These are phyloP conservation scores for Leptodactylus fallax DNA, from an alignment of 2,797 vertebrate genomes.

Conservation along the genomic window DNA sequence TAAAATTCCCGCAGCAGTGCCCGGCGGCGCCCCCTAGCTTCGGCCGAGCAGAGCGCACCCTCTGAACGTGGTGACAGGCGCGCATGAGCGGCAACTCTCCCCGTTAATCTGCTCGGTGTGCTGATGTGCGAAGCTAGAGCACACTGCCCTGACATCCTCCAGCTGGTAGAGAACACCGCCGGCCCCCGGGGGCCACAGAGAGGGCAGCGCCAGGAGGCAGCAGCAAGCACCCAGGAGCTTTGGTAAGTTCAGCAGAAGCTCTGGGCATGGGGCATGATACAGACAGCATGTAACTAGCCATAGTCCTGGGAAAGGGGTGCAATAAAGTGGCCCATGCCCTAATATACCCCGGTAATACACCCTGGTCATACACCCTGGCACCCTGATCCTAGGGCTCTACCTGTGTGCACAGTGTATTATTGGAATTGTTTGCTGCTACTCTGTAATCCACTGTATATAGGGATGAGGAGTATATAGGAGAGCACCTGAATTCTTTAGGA, in stretches of 20 bases:
- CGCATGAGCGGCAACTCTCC: conserved; percentile 34
- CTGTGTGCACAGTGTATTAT: background rate
- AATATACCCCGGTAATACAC: too few relatives aligned
- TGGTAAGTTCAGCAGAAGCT: conserved; percentile 16
- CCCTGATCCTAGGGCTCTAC: background rate
- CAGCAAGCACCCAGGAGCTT: background rate
- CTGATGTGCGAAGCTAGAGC: conserved; percentile 5
- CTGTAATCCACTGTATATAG: background rate
- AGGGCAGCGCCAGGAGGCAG: background rate
- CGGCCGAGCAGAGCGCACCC: conserved; percentile 27
- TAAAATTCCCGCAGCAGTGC: background rate
- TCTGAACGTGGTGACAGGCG: conserved; percentile 1
- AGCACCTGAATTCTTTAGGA: conserved; percentile 33
- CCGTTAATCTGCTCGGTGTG: background rate
- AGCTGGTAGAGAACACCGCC: background rate
- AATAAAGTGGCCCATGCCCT: background rate
- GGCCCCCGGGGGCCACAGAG: too few relatives aligned
- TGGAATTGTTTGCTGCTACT: background rate
- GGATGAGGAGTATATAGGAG: background rate
- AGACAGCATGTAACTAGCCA: background rate
- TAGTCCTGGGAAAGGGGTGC: background rate
- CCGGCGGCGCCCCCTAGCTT: background rate
- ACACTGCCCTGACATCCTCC: background rate
- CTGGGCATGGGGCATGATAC: background rate
- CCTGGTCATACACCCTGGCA: too few relatives aligned